A percentile compares a stretch with the other conserved stretches of the same genome.
Evolutionary conservation across 2,797 vertebrate species (phyloP).

Genomic region (Tapera naevia): DNA sequence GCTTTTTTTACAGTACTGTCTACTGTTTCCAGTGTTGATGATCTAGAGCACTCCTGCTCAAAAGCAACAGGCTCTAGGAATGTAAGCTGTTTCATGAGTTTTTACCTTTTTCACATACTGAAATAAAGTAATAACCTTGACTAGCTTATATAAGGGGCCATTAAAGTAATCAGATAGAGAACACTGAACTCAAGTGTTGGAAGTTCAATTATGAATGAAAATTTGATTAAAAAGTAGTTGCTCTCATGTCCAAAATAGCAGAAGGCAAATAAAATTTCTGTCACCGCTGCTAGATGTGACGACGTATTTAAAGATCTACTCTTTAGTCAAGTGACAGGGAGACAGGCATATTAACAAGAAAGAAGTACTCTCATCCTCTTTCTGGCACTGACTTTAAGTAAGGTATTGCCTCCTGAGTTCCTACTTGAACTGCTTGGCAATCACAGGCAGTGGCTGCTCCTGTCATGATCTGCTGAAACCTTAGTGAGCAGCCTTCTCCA

Average conservation of each 20-base stretch:
- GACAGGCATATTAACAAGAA: not conserved
- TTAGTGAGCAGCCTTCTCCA: not conserved
- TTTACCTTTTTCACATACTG: slow-evolving; percentile 20
- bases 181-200: not conserved
- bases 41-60: not conserved
- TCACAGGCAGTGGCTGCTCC: not conserved
- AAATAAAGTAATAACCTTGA: slow-evolving; percentile 28
- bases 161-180: slow-evolving; percentile 28
- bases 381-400: not conserved
- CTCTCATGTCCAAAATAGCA: slow-evolving; percentile 19
- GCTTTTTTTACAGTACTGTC: slow-evolving; percentile 11
- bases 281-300: not conserved
- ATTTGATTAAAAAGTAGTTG: not conserved
- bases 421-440: not conserved
- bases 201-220: slow-evolving; percentile 29
- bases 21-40: not conserved
- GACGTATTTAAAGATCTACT: not conserved
- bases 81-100: slow-evolving; percentile 1
- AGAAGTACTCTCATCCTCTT: not conserved
- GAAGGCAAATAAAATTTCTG: slow-evolving; percentile 7
- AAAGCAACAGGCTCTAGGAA: slow-evolving; percentile 28
- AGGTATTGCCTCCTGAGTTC: not conserved
- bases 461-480: not conserved
- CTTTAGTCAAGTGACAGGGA: not conserved
- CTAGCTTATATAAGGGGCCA: not conserved